These are phyloP conservation scores for Cephus pygmeus DNA, from an alignment of 2,888 invertebrate species.

Conservation along the genomic window DNA sequence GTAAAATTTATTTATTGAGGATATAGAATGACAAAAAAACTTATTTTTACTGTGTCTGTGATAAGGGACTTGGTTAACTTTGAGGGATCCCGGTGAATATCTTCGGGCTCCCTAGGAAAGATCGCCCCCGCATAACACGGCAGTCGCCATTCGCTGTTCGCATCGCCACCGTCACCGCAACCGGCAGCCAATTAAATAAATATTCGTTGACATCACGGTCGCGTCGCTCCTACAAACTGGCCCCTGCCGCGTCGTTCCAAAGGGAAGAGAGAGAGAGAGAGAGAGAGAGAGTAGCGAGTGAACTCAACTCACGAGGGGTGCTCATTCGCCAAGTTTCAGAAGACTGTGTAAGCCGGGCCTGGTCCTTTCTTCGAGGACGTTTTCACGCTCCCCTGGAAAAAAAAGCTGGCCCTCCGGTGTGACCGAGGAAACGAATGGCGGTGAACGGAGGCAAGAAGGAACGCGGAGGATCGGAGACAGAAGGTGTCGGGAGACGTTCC, in stretches of 20 bases:
- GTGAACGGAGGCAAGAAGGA: conserved; percentile 16
- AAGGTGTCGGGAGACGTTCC: conserved; percentile 43
- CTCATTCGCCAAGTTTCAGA: conserved; percentile 26
- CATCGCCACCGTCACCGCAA: conserved; percentile 36
- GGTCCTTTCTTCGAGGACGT: conserved; percentile 32
- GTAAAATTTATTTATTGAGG: background rate
- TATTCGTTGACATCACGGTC: conserved; percentile 63
- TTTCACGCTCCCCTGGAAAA: conserved; percentile 8
- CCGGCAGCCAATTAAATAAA: conserved; percentile 64
- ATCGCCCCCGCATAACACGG: conserved; percentile 63
- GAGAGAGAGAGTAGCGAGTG: conserved; percentile 7
- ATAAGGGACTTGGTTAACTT: background rate
- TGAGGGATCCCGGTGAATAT: background rate
- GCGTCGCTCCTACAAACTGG: conserved; percentile 62
- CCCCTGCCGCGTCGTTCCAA: conserved; percentile 43
- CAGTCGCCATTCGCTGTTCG: conserved; percentile 53
- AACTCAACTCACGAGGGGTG: conserved; percentile 34
- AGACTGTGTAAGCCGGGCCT: background rate
- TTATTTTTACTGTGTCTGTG: background rate
- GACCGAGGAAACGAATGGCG: background rate
- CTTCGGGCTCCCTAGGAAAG: conserved; percentile 18
- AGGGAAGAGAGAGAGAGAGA: conserved; percentile 15
- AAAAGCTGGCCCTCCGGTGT: background rate
- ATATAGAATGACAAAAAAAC: background rate
- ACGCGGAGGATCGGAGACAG: conserved; percentile 20